Evolutionary conservation across 2,888 invertebrate genomes (phyloP).

Genomic region (Drosophila kokeensis): DNA sequence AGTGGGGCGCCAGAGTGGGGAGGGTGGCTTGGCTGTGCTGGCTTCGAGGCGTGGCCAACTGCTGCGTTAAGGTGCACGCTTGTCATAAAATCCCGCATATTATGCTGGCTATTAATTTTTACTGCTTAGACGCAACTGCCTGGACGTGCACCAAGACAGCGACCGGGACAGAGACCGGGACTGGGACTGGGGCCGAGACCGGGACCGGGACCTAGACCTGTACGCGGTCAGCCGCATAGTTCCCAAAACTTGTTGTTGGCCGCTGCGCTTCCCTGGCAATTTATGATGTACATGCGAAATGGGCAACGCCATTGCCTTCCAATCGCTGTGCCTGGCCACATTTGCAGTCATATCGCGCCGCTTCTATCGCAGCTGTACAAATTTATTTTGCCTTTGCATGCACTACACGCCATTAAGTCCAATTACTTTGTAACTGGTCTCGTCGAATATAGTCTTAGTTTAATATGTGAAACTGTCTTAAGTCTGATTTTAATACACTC

Average conservation of each 20-base stretch:
- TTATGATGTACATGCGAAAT: constrained; percentile 76
- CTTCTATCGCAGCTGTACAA: constrained; percentile 71
- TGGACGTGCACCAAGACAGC: constrained; percentile 8
- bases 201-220: constrained; percentile 1
- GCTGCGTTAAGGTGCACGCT: constrained; percentile 74
- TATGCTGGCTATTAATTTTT: constrained; percentile 82
- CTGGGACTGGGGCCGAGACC: background rate
- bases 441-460: background rate
- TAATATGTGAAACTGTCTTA: background rate
- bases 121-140: constrained; percentile 68
- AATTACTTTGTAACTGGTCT: constrained; percentile 13
- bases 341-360: constrained; percentile 65
- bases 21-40: constrained; percentile 12
- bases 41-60: constrained; percentile 54
- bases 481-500: background rate
- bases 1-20: constrained; percentile 1
- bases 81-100: constrained; percentile 82
- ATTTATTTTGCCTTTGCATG: constrained; percentile 66
- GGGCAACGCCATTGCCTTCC: constrained; percentile 44
- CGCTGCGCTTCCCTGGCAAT: constrained; percentile 60
- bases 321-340: constrained; percentile 27
- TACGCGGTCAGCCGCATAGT: constrained; percentile 14
- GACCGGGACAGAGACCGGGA: background rate
- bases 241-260: constrained; percentile 35
- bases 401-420: constrained; percentile 29